These are phyloP conservation scores for Pseudomugil tenellus DNA, from an alignment of 2,797 vertebrate species.

Conservation along the genomic window DNA sequence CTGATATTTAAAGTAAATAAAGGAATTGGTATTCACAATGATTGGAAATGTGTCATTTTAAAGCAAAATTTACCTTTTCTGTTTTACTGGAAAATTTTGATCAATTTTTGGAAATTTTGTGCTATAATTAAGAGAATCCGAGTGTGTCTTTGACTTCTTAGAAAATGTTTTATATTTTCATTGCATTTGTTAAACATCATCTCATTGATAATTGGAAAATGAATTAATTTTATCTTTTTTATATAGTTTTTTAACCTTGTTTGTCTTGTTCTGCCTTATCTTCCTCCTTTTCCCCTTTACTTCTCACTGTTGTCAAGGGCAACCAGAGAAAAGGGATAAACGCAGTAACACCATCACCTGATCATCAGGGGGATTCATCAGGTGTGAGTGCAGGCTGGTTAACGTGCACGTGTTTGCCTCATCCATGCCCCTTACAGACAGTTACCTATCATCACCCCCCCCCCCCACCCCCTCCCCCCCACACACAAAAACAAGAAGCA, in stretches of 20 bases:
- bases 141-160: not conserved
- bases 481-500: not conserved
- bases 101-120: not conserved
- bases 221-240: no score
- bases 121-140: not conserved
- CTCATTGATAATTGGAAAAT: no score
- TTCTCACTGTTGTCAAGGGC: conserved; percentile 64
- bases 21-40: not conserved
- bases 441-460: not conserved
- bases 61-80: not conserved
- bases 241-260: not conserved
- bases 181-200: not conserved
- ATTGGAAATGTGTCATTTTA: not conserved
- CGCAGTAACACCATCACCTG: conserved; percentile 56
- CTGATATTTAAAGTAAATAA: not conserved
- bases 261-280: conserved; percentile 16
- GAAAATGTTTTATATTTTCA: not conserved
- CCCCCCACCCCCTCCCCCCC: not conserved
- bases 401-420: conserved; percentile 2
- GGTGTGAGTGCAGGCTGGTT: conserved; percentile 30
- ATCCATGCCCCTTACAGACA: not conserved
- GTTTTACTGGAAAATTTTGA: not conserved
- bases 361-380: conserved; percentile 48
- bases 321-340: conserved; percentile 55
- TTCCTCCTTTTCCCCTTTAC: no score